Percentiles rank a stretch among this genome's conserved stretches.
Conservation (phyloP, 2,888 invertebrate genomes). For the Siphlonurus alternatus region DNA sequence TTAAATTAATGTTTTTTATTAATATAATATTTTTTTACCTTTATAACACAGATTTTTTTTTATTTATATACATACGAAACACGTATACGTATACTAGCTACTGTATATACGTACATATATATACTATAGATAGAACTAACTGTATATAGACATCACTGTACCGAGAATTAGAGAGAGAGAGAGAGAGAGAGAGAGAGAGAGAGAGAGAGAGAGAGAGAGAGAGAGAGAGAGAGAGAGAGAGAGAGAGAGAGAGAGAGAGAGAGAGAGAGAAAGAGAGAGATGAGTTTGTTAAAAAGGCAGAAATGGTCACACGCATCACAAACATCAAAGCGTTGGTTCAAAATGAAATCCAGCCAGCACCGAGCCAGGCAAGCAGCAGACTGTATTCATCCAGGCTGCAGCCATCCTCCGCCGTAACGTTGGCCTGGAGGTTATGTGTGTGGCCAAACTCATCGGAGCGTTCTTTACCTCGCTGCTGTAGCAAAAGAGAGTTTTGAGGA, state of each 20-base stretch:
- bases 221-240: conserved; percentile 18
- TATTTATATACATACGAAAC: no score
- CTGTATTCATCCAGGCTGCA: neutral
- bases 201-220: conserved; percentile 10
- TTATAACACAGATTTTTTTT: no score
- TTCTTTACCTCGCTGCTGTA: neutral
- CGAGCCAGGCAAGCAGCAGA: neutral
- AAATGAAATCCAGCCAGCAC: conserved; percentile 26
- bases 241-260: conserved; percentile 21
- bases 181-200: no score
- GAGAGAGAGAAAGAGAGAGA: conserved; percentile 29
- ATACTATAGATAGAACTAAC: no score
- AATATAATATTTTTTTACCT: no score
- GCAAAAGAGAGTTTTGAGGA: neutral
- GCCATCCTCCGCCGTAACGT: neutral
- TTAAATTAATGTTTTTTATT: no score
- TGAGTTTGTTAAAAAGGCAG: conserved; percentile 32
- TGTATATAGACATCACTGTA: no score
- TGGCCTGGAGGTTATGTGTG: neutral
- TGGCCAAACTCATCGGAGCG: neutral
- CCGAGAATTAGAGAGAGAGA: no score
- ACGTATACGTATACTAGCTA: no score
- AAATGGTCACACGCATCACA: conserved; percentile 30
- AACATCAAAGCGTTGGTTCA: conserved; percentile 30
- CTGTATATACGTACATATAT: no score